Percentiles rank a stretch among this genome's conserved stretches.
Evolutionary conservation across 2,113 vertebrate species (phyloP).

Genomic region (Platycercus adscitus): DNA sequence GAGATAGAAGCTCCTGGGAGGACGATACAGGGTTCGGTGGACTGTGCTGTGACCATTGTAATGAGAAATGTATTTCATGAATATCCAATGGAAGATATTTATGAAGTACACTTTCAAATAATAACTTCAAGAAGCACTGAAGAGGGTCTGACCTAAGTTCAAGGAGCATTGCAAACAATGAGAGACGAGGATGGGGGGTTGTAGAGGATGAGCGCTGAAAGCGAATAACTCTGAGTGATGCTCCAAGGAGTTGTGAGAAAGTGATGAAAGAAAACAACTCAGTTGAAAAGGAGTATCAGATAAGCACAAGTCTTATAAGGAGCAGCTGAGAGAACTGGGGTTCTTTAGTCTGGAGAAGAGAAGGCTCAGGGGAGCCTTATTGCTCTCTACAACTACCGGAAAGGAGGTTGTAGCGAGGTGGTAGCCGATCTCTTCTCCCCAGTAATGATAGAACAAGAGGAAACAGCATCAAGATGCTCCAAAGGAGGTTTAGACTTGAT

Average conservation of each 20-base stretch:
- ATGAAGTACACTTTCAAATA: not conserved
- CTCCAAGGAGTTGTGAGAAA: not conserved
- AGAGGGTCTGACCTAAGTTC: not conserved
- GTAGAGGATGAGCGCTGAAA: too few relatives aligned
- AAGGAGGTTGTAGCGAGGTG: not conserved
- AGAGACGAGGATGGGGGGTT: too few relatives aligned
- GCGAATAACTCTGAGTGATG: not conserved
- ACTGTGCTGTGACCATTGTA: rapidly evolving
- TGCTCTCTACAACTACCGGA: not conserved
- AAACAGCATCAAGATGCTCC: not conserved
- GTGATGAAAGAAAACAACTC: not conserved
- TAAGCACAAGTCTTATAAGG: not conserved
- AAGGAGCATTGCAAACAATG: not conserved
- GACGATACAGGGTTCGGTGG: rapidly evolving
- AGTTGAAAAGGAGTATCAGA: not conserved
- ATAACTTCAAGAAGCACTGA: not conserved
- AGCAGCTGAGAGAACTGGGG: not conserved
- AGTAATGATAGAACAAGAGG: not conserved
- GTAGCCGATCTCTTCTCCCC: not conserved
- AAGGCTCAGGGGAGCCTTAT: not conserved
- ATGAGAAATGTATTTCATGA: not conserved
- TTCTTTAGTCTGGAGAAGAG: not conserved
- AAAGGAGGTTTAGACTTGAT: not conserved
- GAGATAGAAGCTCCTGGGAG: not conserved
- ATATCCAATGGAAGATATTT: not conserved